A percentile compares a stretch with the other conserved stretches of the same genome.
phyloP scores from a whole-genome alignment of 1,140 invertebrate genomes.

The Stegodyphus dumicola region DNA sequence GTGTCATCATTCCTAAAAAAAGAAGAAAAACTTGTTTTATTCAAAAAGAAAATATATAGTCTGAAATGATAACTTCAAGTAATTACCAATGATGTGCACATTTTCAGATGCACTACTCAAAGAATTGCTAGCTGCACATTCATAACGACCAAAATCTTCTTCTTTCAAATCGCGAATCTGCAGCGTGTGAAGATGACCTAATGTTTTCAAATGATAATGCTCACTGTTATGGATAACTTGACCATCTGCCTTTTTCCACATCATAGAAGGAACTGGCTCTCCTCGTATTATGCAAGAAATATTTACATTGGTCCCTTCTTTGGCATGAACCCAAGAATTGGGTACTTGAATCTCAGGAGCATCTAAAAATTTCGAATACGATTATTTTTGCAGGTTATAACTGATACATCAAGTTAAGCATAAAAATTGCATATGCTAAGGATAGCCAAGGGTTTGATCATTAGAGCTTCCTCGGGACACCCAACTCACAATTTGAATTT shows the following conservation, averaged over 20 bases:
- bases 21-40: too few relatives aligned
- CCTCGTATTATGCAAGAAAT: conserved; percentile 34
- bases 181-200: conserved; percentile 24
- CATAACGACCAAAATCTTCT: conserved; percentile 85
- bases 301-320: conserved; percentile 52
- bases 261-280: conserved; percentile 43
- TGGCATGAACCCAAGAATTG: conserved; percentile 39
- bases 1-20: too few relatives aligned
- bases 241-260: conserved; percentile 51
- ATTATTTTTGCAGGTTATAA: background rate
- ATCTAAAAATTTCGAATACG: conserved; percentile 9
- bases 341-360: conserved; percentile 43
- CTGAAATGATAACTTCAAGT: background rate
- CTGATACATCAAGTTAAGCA: background rate
- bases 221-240: conserved; percentile 27
- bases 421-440: background rate
- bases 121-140: conserved; percentile 92
- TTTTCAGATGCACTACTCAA: conserved; percentile 67
- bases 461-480: too few relatives aligned
- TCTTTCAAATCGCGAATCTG: conserved; percentile 66
- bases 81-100: conserved; percentile 44
- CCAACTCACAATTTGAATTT: too few relatives aligned
- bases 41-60: too few relatives aligned
- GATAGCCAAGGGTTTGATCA: background rate
- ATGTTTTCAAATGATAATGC: conserved; percentile 26